Conservation (phyloP, 2,888 invertebrate genomes). For the Pyrrhia umbra region DNA sequence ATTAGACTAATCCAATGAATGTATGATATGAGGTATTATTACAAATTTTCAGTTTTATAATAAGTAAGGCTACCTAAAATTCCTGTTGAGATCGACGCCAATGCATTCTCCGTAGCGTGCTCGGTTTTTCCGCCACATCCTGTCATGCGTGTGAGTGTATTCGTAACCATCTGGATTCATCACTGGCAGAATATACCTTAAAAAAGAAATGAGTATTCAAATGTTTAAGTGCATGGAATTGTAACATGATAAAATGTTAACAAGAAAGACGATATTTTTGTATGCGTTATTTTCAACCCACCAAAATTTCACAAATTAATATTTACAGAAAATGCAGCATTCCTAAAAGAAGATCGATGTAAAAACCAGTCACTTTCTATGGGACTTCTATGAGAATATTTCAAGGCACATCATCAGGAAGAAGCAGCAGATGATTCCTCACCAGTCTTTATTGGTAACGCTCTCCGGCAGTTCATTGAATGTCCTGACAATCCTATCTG, state of each 20-base stretch:
- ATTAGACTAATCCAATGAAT: background rate
- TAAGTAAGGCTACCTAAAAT: constrained; percentile 91
- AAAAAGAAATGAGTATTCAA: background rate
- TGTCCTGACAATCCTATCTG: constrained; percentile 92
- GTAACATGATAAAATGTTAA: too few relatives aligned
- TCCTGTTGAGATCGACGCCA: constrained; percentile 96
- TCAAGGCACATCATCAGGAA: too few relatives aligned
- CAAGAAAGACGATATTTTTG: too few relatives aligned
- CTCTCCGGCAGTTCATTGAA: constrained; percentile 91
- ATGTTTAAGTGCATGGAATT: too few relatives aligned
- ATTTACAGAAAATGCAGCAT: too few relatives aligned
- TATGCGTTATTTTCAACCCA: too few relatives aligned
- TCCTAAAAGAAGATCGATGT: too few relatives aligned
- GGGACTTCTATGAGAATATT: too few relatives aligned
- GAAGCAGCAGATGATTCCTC: constrained; percentile 60
- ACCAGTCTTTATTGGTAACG: constrained; percentile 96
- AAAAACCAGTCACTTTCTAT: too few relatives aligned
- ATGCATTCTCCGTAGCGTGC: constrained; percentile 91
- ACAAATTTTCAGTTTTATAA: too few relatives aligned
- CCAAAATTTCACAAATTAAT: too few relatives aligned
- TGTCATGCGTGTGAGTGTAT: constrained; percentile 94
- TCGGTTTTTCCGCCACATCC: constrained; percentile 96
- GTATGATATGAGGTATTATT: background rate
- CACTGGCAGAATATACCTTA: constrained; percentile 93
- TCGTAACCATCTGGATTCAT: constrained; percentile 97